phyloP scores from a whole-genome alignment of 2,888 invertebrate species.

The Tetrapedia diversipes region DNA sequence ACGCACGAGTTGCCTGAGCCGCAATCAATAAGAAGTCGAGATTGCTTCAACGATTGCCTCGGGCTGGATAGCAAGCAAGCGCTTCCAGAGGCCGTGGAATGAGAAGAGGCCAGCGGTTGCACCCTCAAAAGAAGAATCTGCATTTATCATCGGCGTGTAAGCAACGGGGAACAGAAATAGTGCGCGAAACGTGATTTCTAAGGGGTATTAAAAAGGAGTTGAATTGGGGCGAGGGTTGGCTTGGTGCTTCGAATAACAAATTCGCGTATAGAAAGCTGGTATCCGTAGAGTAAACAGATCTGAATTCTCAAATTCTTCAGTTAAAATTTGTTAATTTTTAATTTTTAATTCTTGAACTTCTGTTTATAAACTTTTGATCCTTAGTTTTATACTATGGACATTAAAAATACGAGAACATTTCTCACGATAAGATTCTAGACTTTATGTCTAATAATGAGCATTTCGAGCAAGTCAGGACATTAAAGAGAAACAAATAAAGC shows the following conservation, averaged over 20 bases:
- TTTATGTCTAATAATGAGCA: no score
- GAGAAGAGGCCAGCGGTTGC: constrained; percentile 33
- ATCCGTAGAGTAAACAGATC: no score
- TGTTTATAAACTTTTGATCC: no score
- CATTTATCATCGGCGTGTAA: constrained; percentile 65
- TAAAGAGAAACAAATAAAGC: no score
- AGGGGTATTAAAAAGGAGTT: constrained; percentile 4
- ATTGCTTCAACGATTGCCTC: constrained; percentile 68
- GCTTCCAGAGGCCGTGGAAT: constrained; percentile 25
- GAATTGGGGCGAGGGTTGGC: background rate
- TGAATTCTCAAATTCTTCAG: no score
- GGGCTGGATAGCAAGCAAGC: constrained; percentile 51
- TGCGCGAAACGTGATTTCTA: background rate
- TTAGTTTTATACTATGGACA: no score
- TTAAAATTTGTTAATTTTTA: no score
- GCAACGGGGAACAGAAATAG: constrained; percentile 47
- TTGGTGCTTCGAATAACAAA: background rate
- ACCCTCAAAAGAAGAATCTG: constrained; percentile 53
- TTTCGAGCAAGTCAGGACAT: no score
- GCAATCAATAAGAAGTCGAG: constrained; percentile 73
- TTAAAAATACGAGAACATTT: no score
- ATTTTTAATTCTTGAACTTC: background rate
- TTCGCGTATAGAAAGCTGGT: background rate
- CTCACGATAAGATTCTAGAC: no score
- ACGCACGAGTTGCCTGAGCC: constrained; percentile 70